Conservation (phyloP, 2,113 vertebrate species). For the Motacilla tschutschensis region DNA sequence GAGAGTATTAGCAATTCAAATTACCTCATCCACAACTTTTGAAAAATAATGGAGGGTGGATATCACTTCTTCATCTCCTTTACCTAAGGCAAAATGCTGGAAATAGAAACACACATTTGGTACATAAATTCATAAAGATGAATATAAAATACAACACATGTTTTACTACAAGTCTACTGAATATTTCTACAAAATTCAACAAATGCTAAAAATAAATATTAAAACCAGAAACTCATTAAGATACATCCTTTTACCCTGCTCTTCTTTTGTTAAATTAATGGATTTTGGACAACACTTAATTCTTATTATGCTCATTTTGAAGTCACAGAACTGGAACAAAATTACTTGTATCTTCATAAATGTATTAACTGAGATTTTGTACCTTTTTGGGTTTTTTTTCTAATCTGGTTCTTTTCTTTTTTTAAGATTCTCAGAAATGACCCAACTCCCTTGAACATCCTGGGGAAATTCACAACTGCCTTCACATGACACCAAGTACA, state of each 20-base stretch:
- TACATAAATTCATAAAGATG: background rate
- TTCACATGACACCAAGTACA: background rate
- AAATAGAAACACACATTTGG: slow-evolving; percentile 26
- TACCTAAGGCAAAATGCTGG: slow-evolving; percentile 95
- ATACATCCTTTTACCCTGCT: background rate
- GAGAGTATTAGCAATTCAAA: background rate
- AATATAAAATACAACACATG: background rate
- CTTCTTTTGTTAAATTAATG: background rate
- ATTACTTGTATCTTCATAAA: background rate
- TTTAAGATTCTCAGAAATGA: background rate
- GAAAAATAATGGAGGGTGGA: slow-evolving; percentile 89
- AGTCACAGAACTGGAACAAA: background rate
- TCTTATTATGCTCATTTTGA: background rate
- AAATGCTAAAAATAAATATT: background rate
- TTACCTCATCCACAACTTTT: slow-evolving; percentile 93
- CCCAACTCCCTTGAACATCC: background rate
- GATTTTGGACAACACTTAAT: background rate
- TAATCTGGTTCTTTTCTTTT: background rate
- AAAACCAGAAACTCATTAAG: background rate
- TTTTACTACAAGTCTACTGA: background rate
- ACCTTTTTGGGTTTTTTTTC: background rate
- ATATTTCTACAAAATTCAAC: background rate
- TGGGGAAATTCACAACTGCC: background rate
- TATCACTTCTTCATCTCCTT: slow-evolving; percentile 97
- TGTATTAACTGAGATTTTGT: background rate